These are phyloP conservation scores for Aurelia sp. DNA, from an alignment of 30 jellyfish, hydroid and myxozoan species.

Conservation along the genomic window DNA sequence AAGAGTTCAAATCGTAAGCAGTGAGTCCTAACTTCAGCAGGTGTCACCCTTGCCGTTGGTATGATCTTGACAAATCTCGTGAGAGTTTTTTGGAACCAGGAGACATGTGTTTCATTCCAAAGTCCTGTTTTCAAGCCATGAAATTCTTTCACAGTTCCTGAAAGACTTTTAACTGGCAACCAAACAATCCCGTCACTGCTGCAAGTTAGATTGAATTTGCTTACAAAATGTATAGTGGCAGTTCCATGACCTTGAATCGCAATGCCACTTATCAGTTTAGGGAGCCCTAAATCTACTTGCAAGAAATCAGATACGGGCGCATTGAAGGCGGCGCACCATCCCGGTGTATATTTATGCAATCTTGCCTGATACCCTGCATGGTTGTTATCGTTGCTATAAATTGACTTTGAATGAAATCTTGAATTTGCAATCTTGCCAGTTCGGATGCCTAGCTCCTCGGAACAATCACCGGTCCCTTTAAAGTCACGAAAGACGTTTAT, in stretches of 20 bases:
- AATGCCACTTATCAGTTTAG: constrained; percentile 18
- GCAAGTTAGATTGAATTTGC: background rate
- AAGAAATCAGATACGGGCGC: constrained; percentile 38
- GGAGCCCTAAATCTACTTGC: constrained; percentile 42
- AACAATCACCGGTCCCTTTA: constrained; percentile 44
- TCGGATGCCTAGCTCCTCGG: constrained; percentile 53
- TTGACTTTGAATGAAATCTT: constrained; percentile 36
- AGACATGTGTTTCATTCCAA: too few relatives aligned
- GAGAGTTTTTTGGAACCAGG: constrained; percentile 24
- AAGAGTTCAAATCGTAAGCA: constrained; percentile 54
- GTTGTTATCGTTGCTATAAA: background rate
- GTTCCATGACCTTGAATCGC: constrained; percentile 22
- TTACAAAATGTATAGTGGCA: too few relatives aligned
- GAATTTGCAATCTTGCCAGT: constrained; percentile 26
- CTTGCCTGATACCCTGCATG: background rate
- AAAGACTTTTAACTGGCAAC: background rate
- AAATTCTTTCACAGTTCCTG: too few relatives aligned
- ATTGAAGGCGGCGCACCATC: constrained; percentile 32
- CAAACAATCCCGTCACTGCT: background rate
- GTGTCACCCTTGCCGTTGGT: constrained; percentile 25
- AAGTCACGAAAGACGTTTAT: constrained; percentile 34
- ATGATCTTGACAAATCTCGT: constrained; percentile 28
- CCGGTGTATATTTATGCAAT: background rate
- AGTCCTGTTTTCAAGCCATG: too few relatives aligned
- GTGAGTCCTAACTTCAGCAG: background rate